Evolutionary conservation across 1,140 invertebrate genomes (phyloP), one percentile per base, ranked within the genome.

Genomic region (Drosophila suzukii): DNA sequence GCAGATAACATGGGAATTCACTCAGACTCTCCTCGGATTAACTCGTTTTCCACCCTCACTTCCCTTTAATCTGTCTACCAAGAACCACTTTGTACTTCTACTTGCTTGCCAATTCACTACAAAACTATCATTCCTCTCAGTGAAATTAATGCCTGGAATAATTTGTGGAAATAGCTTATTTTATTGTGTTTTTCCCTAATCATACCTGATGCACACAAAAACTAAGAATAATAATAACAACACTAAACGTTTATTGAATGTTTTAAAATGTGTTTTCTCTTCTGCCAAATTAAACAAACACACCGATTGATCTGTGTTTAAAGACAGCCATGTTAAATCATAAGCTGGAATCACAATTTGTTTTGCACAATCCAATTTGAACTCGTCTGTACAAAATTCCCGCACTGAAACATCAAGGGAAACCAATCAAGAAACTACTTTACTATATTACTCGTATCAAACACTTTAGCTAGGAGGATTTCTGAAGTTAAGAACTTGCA

Each of bases 1-100:
- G 38, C 59, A 62, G 60, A 63, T 44, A 59, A 43, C 17, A 24
- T 17, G 15, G 7, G 7, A 20, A 58, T 20, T n/a, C 32, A 38
- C 32, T 13, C 3, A 11, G 13, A 12, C 7, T 6, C 20, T 24
- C 17, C 12, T 24, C 12, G 12, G 11, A 46, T 46, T n/a, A 8
- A 3, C 17, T 17, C 1, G 7, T 32, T 34, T 24, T 46, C 12
- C 41, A 30, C 11, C 10, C 6, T n/a, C 8, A 15, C 15, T 27
- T 36, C 3, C 27, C 3, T 13, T 36, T n/a, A 39, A 39, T 12
- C n/a, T 36, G 15, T 7, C 12, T 36, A 53, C 13, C 15, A 43
- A 15, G 41, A 15, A 17, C 41, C 41, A 13, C 36, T n/a, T n/a
- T n/a, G n/a, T n/a, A n/a, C n/a, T n/a, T n/a, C n/a, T n/a, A 11